Conservation (phyloP, 2,797 vertebrate genomes). For the Glossophaga mutica region DNA sequence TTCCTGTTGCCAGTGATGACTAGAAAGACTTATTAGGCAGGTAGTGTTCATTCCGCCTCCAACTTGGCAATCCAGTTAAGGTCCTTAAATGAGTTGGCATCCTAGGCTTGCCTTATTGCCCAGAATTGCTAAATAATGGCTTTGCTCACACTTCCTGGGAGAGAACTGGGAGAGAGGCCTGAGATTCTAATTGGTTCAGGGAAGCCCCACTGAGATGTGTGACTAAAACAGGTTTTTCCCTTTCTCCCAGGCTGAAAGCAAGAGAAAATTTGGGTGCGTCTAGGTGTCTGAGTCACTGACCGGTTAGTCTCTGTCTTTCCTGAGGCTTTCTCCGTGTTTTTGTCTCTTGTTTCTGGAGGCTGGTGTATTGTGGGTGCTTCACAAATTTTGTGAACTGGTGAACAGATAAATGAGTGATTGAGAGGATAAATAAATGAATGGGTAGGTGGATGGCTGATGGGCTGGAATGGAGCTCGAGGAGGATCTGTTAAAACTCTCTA, state of each 20-base stretch:
- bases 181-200: background rate
- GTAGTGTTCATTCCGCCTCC: background rate
- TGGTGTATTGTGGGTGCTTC: background rate
- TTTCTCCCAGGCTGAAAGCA: background rate
- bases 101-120: background rate
- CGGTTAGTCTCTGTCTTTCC: background rate
- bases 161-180: background rate
- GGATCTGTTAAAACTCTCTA: background rate
- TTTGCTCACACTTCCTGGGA: background rate
- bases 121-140: background rate
- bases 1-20: background rate
- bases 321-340: background rate
- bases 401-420: background rate
- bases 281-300: constrained; percentile 46
- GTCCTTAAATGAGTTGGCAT: background rate
- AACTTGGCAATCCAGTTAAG: background rate
- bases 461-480: background rate
- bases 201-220: background rate
- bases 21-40: background rate
- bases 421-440: background rate
- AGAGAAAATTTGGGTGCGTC: background rate
- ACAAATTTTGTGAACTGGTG: background rate
- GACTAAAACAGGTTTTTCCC: constrained; percentile 50
- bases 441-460: background rate
- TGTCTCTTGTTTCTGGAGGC: background rate